Conservation (phyloP, 1,140 invertebrate genomes). For the Drosophila subpulchrella region DNA sequence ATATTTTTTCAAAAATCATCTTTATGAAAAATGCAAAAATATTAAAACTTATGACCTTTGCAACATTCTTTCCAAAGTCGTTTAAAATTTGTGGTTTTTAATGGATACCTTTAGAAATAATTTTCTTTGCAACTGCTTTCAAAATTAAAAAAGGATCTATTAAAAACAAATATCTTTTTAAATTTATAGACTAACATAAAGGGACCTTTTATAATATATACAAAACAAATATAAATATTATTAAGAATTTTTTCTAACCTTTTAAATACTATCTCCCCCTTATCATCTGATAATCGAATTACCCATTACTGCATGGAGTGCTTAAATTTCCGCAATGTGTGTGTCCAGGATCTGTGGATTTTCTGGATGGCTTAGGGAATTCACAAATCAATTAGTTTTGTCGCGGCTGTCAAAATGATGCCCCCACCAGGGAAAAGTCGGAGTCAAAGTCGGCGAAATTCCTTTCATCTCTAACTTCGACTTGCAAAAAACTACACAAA, state of each 20-base stretch:
- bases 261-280: background rate
- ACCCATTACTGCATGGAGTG: background rate
- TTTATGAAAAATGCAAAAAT: too few species aligned
- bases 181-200: too few species aligned
- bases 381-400: conserved; percentile 82
- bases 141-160: too few species aligned
- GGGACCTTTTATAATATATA: too few species aligned
- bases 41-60: too few species aligned
- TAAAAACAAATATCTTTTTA: too few species aligned
- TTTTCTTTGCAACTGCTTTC: too few species aligned
- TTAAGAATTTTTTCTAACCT: background rate
- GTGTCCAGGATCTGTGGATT: conserved; percentile 63
- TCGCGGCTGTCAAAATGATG: conserved; percentile 78
- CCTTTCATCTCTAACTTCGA: conserved; percentile 58
- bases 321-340: conserved; percentile 46
- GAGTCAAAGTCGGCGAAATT: conserved; percentile 33
- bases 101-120: too few species aligned
- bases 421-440: conserved; percentile 60
- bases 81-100: too few species aligned
- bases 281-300: background rate
- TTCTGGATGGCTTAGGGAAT: conserved; percentile 53
- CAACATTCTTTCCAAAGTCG: too few species aligned
- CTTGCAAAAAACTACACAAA: conserved; percentile 63
- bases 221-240: too few species aligned
- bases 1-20: too few species aligned